Conservation (phyloP, 2,113 vertebrate genomes). For the Leptodactylus fuscus region DNA sequence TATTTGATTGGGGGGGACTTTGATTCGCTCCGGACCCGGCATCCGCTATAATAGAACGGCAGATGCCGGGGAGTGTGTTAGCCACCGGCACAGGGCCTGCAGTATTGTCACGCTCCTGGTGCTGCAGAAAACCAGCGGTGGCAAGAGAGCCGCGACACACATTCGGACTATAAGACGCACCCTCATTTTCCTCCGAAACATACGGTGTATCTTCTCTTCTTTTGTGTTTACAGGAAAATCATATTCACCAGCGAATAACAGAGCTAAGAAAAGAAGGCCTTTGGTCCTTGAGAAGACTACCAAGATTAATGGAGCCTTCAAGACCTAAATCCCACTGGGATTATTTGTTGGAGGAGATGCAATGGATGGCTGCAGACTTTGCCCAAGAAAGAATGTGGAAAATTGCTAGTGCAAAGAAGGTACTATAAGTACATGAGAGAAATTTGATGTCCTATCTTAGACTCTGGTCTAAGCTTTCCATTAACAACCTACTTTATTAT, state of each 20-base stretch:
- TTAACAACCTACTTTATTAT: no score
- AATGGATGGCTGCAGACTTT: slow-evolving; percentile 98
- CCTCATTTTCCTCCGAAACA: no score
- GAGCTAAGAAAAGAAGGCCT: slow-evolving; percentile 92
- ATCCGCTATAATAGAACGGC: no score
- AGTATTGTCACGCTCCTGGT: no score
- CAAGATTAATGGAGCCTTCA: slow-evolving; percentile 89
- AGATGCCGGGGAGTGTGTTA: no score
- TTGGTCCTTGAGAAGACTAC: slow-evolving; percentile 90
- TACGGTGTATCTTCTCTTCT: background rate
- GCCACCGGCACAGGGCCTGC: no score
- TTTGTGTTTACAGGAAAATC: slow-evolving; percentile 74
- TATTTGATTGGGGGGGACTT: no score
- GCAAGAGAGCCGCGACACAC: no score
- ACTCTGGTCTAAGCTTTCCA: background rate
- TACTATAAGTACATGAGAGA: slow-evolving; percentile 63
- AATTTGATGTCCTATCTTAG: background rate
- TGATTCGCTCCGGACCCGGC: no score
- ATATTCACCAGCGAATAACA: slow-evolving; percentile 89
- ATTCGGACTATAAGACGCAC: no score
- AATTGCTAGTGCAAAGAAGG: slow-evolving; percentile 94
- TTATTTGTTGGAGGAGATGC: slow-evolving; percentile 97
- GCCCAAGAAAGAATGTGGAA: slow-evolving; percentile 97
- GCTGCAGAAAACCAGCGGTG: no score
- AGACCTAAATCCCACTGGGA: slow-evolving; percentile 97